Base-by-base conservation (phyloP, 2,888 invertebrate genomes). In the Leptinotarsa haldemani region DNA sequence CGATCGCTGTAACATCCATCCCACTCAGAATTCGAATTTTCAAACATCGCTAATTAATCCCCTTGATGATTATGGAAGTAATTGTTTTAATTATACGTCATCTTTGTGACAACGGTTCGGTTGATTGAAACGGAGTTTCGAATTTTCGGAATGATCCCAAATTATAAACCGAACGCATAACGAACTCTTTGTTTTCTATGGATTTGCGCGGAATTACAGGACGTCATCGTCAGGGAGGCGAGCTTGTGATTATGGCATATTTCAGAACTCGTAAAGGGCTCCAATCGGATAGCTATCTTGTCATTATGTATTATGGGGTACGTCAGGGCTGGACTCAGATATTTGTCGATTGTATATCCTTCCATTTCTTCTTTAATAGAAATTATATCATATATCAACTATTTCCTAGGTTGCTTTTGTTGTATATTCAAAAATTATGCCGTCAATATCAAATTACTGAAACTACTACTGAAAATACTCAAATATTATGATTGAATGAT, bases 281-380 rank as follows among this genome's bases (percentile, higher is more conserved):
- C 81, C 84, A 83, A 85, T 84, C 84, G 82, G 84, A 84, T 83
- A 86, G 84, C 84, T 83, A 85, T 85, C 86, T 84, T 84, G 85
- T 87, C 85, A 86, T 87, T 86, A 86, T 83, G 82, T 81, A 85
- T 85, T 86, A 85, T 84, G 83, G 53, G 53, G 30, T 66, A 30
- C n/a, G 30, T 20, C 74, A 71, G 74, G n/a, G 70, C 5, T 25
- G 73, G 75, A 70, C 46, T 58, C 50, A 13, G 47, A 16, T 15
- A 1, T 20, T 56, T 53, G 30, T 22, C 15, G 13, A 56, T 3
- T 25, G 20, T 12, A 40, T 40, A 9, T 40, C 9, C 0, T 40
- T 40, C 40, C 40, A 40, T 40, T 12, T 40, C 40, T 40, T 40
- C 9, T 40, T 40, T 2, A 9, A 40, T 40, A 2, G 40, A 40